A percentile compares a stretch with the other conserved stretches of the same genome.
Conservation (phyloP, 2,113 vertebrate genomes). For the Neodon shergylaensis region DNA sequence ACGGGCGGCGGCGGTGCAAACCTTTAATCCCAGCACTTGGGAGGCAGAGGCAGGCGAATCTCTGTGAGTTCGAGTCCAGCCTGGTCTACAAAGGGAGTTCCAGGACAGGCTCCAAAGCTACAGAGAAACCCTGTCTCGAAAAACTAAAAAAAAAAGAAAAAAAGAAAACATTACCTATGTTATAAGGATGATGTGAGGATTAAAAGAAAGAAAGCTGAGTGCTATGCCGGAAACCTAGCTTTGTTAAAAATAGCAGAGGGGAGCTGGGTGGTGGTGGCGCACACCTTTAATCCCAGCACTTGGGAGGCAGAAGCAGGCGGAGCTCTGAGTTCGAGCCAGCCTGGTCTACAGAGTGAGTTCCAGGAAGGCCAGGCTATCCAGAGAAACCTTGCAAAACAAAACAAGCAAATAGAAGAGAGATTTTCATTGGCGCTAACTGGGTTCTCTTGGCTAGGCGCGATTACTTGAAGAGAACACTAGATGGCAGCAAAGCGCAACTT, state of each 20-base stretch:
- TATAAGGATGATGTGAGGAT: not conserved
- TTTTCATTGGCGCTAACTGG: not conserved
- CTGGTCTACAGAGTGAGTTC: not conserved
- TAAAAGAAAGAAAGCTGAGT: not conserved
- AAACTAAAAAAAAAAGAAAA: too few species aligned
- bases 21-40: too few species aligned
- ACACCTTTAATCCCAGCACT: not conserved
- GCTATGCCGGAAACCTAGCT: not conserved
- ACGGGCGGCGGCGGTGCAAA: too few species aligned
- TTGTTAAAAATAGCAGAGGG: not conserved
- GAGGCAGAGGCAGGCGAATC: too few species aligned
- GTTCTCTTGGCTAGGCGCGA: not conserved
- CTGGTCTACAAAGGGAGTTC: too few species aligned
- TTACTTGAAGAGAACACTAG: slow-evolving; percentile 32
- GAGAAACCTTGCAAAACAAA: not conserved
- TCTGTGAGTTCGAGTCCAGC: too few species aligned
- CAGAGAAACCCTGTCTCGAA: too few species aligned
- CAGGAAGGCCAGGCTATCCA: not conserved
- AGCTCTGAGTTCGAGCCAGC: not conserved
- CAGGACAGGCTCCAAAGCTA: too few species aligned
- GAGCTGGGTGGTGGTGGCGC: fast-evolving
- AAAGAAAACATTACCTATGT: not conserved
- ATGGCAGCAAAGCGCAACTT: slow-evolving; percentile 60
- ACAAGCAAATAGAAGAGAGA: not conserved
- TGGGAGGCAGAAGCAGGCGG: not conserved